Conservation (phyloP, 2,797 vertebrate genomes). For the Crenuchus spilurus region DNA sequence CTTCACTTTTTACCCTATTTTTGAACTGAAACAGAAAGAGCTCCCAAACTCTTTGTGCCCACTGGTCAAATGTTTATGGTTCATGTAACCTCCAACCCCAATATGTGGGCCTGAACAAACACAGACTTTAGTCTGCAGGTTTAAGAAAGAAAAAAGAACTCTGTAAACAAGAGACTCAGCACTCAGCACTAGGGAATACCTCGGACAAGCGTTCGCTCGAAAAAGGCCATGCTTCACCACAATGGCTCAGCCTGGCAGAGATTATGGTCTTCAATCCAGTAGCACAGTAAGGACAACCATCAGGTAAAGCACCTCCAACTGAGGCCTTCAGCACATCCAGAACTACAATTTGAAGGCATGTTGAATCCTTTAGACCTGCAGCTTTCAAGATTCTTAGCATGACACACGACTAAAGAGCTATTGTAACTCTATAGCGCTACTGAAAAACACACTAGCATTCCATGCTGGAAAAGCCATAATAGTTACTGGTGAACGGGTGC, state of each 20-base stretch:
- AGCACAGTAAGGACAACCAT: not conserved
- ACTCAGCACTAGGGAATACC: constrained; percentile 27
- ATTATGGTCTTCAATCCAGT: too few species aligned
- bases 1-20: not conserved
- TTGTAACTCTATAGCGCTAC: too few species aligned
- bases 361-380: too few species aligned
- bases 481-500: too few species aligned
- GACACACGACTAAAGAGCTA: too few species aligned
- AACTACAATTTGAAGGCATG: too few species aligned
- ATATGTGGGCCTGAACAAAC: constrained; percentile 28
- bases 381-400: too few species aligned
- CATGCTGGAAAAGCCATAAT: too few species aligned
- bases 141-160: constrained; percentile 10
- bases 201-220: not conserved
- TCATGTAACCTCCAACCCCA: constrained; percentile 14
- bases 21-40: not conserved
- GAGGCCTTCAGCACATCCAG: too few species aligned
- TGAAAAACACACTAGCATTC: too few species aligned
- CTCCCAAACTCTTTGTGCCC: not conserved
- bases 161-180: constrained; percentile 58
- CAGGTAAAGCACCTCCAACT: not conserved
- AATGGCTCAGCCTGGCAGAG: not conserved
- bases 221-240: not conserved
- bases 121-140: constrained; percentile 29
- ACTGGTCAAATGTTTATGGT: constrained; percentile 36